These are phyloP conservation scores for Helogale parvula DNA, from an alignment of 2,113 vertebrate species.

Conservation along the genomic window DNA sequence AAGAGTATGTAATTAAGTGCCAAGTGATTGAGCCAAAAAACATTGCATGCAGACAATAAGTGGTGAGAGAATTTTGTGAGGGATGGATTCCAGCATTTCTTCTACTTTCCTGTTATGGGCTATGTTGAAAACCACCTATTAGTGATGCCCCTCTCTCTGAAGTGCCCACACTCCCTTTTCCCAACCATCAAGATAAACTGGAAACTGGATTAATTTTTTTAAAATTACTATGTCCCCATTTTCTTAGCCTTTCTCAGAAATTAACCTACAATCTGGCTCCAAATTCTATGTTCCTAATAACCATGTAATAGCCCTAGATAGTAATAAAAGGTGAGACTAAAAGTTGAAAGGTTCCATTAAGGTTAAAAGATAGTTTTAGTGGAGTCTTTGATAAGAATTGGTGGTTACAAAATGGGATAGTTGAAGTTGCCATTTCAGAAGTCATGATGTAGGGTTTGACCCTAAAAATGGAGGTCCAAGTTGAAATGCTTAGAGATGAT, in stretches of 20 bases:
- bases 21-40: slow-evolving; percentile 46
- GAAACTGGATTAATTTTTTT: not conserved
- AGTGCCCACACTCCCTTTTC: not conserved
- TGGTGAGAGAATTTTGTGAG: not conserved
- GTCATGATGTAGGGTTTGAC: not conserved
- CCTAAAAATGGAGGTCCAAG: not conserved
- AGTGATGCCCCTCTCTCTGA: not conserved
- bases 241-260: not conserved
- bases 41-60: slow-evolving; percentile 44
- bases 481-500: not conserved
- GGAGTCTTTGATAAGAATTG: not conserved
- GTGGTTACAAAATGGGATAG: not conserved
- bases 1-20: slow-evolving; percentile 61
- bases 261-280: not conserved
- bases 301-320: not conserved
- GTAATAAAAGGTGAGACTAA: not conserved
- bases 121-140: not conserved
- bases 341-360: not conserved
- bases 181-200: not conserved
- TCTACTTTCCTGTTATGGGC: not conserved
- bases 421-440: not conserved
- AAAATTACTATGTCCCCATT: not conserved
- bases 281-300: not conserved
- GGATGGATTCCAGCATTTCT: not conserved
- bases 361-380: not conserved